These are phyloP conservation scores for Notechis scutatus DNA, from an alignment of 2,113 vertebrate genomes.

Conservation along the genomic window DNA sequence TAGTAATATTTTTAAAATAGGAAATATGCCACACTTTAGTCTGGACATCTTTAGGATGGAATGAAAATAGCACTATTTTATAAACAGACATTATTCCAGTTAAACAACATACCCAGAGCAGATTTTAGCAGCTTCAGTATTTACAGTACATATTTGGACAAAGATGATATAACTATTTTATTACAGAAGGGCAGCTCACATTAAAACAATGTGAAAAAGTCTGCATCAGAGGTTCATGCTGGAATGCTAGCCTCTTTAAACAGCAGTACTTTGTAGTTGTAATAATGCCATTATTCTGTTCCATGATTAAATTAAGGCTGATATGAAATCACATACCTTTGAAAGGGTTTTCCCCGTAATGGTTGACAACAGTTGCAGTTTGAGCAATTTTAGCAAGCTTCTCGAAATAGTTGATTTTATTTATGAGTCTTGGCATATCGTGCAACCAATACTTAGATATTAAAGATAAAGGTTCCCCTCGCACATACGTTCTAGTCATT, in stretches of 20 bases:
- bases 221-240: constrained; percentile 8
- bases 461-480: too few species aligned
- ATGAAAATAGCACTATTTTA: constrained; percentile 45
- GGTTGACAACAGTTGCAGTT: not conserved
- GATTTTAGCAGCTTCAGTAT: constrained; percentile 13
- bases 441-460: not conserved
- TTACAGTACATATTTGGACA: constrained; percentile 34
- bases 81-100: constrained; percentile 47
- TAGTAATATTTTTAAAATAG: constrained; percentile 15
- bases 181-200: constrained; percentile 35
- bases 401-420: not conserved
- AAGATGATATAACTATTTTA: constrained; percentile 51
- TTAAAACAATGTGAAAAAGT: constrained; percentile 27
- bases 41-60: constrained; percentile 28
- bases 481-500: too few species aligned
- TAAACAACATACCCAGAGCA: constrained; percentile 46
- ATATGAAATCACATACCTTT: not conserved
- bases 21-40: not conserved
- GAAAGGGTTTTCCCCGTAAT: not conserved
- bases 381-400: not conserved
- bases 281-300: not conserved
- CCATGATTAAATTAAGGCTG: not conserved
- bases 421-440: not conserved
- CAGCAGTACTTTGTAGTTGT: constrained; percentile 4
- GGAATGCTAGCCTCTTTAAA: constrained; percentile 14